Percentiles rank a stretch among this genome's conserved stretches.
Conservation (phyloP, 1,140 invertebrate genomes). For the Atta colombica region DNA sequence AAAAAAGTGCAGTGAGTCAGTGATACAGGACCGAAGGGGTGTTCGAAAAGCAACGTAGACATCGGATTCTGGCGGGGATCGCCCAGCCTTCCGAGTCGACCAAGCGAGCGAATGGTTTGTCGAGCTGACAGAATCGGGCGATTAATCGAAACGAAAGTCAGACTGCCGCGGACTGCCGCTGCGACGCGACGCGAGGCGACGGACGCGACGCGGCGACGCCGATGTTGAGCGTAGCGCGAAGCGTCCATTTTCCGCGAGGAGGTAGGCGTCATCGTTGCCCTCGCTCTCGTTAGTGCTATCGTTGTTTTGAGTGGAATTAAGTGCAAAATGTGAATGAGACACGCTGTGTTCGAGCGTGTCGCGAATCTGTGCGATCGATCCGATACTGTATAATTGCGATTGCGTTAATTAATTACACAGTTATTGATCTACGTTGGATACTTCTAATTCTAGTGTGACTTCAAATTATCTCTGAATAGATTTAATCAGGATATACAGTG, state of each 20-base stretch:
- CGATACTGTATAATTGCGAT: neutral
- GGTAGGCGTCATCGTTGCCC: neutral
- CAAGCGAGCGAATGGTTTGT: constrained; percentile 60
- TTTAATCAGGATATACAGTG: neutral
- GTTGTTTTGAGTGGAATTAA: neutral
- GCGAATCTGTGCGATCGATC: neutral
- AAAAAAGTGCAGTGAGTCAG: no score
- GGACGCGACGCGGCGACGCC: constrained; percentile 1
- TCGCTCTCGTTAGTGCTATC: neutral
- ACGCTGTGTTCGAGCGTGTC: neutral
- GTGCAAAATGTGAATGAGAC: neutral
- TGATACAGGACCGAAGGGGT: neutral
- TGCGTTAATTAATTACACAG: neutral
- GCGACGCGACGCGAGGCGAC: neutral
- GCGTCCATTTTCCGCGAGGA: constrained; percentile 19
- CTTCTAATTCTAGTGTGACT: neutral
- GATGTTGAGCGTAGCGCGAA: neutral
- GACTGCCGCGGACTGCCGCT: constrained; percentile 54
- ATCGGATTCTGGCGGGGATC: constrained; percentile 40
- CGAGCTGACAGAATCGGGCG: constrained; percentile 58
- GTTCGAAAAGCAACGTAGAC: neutral
- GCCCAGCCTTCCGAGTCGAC: constrained; percentile 16
- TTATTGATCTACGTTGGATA: neutral
- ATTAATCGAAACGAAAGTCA: constrained; percentile 71
- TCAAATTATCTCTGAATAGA: neutral